These are phyloP conservation scores for Neotragus pygmaeus DNA, from an alignment of 2,113 vertebrate species.

Conservation along the genomic window DNA sequence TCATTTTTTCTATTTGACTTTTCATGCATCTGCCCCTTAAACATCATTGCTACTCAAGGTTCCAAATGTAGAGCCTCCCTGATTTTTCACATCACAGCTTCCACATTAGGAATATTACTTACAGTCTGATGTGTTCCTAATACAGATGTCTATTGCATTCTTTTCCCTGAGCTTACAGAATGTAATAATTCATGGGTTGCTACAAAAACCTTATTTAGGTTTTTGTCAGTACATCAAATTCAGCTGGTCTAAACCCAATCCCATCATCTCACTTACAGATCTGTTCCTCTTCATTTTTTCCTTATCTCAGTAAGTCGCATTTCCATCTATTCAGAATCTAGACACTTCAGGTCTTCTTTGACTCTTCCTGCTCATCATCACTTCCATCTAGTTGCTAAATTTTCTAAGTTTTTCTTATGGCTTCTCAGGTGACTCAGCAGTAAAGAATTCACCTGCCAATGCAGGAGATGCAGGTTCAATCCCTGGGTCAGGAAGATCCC, in stretches of 20 bases:
- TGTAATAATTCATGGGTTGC: neutral
- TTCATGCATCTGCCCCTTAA: neutral
- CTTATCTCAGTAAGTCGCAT: neutral
- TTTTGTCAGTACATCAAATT: neutral
- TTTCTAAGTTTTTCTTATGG: neutral
- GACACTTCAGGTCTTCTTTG: neutral
- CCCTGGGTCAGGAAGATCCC: neutral
- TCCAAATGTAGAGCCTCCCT: neutral
- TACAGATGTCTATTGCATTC: neutral
- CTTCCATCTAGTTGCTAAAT: neutral
- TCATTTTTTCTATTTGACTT: neutral
- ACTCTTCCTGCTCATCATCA: neutral
- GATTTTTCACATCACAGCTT: neutral
- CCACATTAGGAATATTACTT: neutral
- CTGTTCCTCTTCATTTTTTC: neutral
- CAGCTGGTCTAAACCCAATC: neutral
- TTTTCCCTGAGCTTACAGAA: neutral
- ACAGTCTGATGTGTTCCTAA: neutral
- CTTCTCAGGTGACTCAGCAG: neutral
- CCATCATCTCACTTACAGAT: neutral
- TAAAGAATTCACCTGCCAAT: neutral
- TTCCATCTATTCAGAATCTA: neutral
- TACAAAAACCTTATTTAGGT: neutral
- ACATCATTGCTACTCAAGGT: neutral
- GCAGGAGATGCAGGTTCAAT: neutral